Evolutionary conservation across 2,113 vertebrate genomes (phyloP).

Genomic region (Struthidea cinerea): DNA sequence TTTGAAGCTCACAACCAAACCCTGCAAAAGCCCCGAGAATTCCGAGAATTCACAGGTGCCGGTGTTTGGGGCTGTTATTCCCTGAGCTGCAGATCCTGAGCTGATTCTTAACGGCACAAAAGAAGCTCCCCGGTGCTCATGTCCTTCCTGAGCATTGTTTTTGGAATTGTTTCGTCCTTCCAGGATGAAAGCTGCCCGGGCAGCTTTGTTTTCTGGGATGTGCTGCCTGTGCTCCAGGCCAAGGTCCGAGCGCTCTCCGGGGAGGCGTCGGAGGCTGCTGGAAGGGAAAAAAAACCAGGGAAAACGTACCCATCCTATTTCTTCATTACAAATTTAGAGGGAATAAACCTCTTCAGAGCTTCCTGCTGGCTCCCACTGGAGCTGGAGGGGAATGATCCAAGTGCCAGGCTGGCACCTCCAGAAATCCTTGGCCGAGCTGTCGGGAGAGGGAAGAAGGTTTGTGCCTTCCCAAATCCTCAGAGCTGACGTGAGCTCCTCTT

Average conservation of each 20-base stretch:
- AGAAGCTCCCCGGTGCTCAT: neutral
- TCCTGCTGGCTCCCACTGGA: neutral
- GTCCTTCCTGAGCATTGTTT: neutral
- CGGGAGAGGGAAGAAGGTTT: neutral
- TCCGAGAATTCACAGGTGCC: accelerated
- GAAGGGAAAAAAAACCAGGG: too few relatives aligned
- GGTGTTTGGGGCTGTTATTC: accelerated
- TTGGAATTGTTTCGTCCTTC: neutral
- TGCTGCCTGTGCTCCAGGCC: neutral
- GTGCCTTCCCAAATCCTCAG: neutral
- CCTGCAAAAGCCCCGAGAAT: accelerated
- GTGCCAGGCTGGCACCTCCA: neutral
- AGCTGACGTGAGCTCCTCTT: neutral
- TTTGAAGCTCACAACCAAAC: neutral
- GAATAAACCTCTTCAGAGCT: neutral
- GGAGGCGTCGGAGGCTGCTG: neutral
- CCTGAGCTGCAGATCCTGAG: neutral
- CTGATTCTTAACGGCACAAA: neutral
- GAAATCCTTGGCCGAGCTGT: neutral
- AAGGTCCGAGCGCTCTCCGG: neutral
- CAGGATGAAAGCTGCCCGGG: neutral
- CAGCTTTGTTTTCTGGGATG: neutral
- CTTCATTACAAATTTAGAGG: neutral
- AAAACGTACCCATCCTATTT: accelerated
- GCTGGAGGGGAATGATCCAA: neutral